phyloP scores from a whole-genome alignment of 2,113 vertebrate species.

The Alouatta palliata region DNA sequence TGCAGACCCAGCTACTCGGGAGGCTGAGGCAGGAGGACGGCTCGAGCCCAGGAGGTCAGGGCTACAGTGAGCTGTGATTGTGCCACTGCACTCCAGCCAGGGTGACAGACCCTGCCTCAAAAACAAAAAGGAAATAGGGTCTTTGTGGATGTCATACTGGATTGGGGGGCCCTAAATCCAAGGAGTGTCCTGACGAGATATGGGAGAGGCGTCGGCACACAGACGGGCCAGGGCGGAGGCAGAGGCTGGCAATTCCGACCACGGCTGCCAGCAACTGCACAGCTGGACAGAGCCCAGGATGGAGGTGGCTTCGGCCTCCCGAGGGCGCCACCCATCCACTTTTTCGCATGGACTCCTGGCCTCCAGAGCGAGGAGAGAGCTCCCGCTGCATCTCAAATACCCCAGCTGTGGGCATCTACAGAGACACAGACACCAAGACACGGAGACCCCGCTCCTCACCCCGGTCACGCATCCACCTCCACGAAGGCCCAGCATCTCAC shows the following conservation, averaged over 20 bases:
- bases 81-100: too few relatives aligned
- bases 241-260: too few relatives aligned
- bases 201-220: neutral
- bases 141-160: neutral
- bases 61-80: too few relatives aligned
- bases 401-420: neutral
- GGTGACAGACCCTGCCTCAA: too few relatives aligned
- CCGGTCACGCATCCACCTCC: too few relatives aligned
- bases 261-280: neutral
- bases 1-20: too few relatives aligned
- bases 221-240: accelerated
- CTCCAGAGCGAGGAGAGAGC: neutral
- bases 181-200: accelerated
- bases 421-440: neutral
- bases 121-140: neutral
- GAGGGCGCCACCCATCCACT: too few relatives aligned
- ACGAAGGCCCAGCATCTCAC: too few relatives aligned
- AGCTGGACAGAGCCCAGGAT: neutral
- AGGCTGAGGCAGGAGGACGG: too few relatives aligned
- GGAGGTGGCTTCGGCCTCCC: neutral
- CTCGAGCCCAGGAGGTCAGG: too few relatives aligned
- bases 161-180: accelerated
- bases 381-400: neutral
- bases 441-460: too few relatives aligned
- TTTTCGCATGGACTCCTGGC: neutral